Evolutionary conservation across 1,140 invertebrate species (phyloP).

Genomic region (Drosophila sp.): DNA sequence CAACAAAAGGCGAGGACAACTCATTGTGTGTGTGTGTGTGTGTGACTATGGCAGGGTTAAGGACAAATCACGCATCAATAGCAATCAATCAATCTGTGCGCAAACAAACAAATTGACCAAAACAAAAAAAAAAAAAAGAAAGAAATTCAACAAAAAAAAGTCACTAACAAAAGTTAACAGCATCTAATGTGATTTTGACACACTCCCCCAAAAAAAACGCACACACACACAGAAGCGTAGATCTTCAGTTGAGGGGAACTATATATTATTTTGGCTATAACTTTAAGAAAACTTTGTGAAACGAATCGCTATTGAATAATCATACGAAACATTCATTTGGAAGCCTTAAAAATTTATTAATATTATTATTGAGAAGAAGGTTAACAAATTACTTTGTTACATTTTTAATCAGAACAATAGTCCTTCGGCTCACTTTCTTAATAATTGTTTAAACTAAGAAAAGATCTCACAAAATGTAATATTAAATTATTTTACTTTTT

Average conservation of each 20-base stretch:
- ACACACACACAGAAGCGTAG: conserved; percentile 8
- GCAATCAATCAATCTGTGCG: conserved; percentile 77
- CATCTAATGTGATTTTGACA: conserved; percentile 79
- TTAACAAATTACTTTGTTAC: too few relatives aligned
- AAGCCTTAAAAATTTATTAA: too few relatives aligned
- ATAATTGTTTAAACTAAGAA: too few relatives aligned
- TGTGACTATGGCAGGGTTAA: conserved; percentile 58
- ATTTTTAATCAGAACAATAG: too few relatives aligned
- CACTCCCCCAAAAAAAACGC: conserved; percentile 41
- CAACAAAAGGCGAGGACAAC: conserved; percentile 17
- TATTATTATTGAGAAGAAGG: too few relatives aligned
- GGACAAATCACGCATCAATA: conserved; percentile 77
- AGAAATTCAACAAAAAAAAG: conserved; percentile 25
- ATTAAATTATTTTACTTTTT: too few relatives aligned
- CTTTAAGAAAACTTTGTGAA: too few relatives aligned
- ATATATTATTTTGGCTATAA: too few relatives aligned
- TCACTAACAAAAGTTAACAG: conserved; percentile 68
- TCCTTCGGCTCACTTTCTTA: too few relatives aligned
- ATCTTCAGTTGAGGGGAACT: not conserved
- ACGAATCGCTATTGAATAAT: too few relatives aligned
- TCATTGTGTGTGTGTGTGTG: conserved; percentile 24
- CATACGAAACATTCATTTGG: too few relatives aligned
- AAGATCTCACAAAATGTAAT: too few relatives aligned
- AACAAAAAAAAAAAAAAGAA: conserved; percentile 25
- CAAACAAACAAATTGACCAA: conserved; percentile 66